phyloP scores from a whole-genome alignment of 2,797 vertebrate genomes.

The Crenuchus spilurus region DNA sequence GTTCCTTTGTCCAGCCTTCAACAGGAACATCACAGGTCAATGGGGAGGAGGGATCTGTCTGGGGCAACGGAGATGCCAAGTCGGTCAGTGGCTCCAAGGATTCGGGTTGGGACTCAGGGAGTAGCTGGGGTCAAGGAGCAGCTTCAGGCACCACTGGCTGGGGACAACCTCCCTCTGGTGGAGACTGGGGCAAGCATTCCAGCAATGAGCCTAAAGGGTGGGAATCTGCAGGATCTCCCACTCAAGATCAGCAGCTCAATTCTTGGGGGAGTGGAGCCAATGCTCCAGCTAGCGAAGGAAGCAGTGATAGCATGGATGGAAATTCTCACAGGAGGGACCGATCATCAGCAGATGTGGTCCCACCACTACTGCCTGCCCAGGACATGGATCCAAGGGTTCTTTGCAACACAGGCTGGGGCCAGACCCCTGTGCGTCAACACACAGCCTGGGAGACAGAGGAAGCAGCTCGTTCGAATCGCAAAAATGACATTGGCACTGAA shows the following conservation, averaged over 20 bases:
- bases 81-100: slow-evolving; percentile 87
- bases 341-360: slow-evolving; percentile 83
- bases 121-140: slow-evolving; percentile 84
- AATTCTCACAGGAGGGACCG: slow-evolving; percentile 72
- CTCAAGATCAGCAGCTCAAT: slow-evolving; percentile 76
- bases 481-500: slow-evolving; percentile 88
- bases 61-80: slow-evolving; percentile 87
- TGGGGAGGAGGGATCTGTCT: slow-evolving; percentile 87
- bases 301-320: slow-evolving; percentile 82
- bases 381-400: slow-evolving; percentile 97
- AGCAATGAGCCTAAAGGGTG: slow-evolving; percentile 78
- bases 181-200: slow-evolving; percentile 88
- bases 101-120: slow-evolving; percentile 84
- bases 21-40: slow-evolving; percentile 87
- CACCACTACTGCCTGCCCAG: slow-evolving; percentile 84
- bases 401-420: slow-evolving; percentile 98
- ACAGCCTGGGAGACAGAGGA: slow-evolving; percentile 93
- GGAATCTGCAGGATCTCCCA: slow-evolving; percentile 74
- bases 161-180: slow-evolving; percentile 72
- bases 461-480: slow-evolving; percentile 80
- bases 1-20: slow-evolving; percentile 88
- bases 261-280: slow-evolving; percentile 86
- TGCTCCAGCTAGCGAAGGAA: slow-evolving; percentile 86
- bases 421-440: slow-evolving; percentile 97
- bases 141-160: slow-evolving; percentile 73